Conservation (phyloP, 2,888 invertebrate species). For the Brachycybe producta region DNA sequence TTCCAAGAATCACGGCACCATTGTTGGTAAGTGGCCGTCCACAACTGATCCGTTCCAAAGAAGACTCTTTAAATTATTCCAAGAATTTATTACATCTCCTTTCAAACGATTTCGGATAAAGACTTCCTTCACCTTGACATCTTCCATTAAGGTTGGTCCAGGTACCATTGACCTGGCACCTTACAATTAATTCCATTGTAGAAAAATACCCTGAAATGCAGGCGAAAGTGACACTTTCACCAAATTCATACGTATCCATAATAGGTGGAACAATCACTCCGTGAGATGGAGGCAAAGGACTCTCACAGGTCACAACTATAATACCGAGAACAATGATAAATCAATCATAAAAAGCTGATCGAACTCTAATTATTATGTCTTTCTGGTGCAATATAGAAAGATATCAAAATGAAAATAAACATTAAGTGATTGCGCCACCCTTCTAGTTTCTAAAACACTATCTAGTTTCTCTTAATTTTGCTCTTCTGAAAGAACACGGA, state of each 20-base stretch:
- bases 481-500: too few relatives aligned
- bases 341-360: too few relatives aligned
- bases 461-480: too few relatives aligned
- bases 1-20: background rate
- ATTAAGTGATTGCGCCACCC: too few relatives aligned
- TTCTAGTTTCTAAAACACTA: too few relatives aligned
- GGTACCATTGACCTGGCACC: conserved; percentile 4
- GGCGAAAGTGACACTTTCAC: background rate
- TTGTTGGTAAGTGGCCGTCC: conserved; percentile 9
- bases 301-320: conserved; percentile 1
- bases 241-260: background rate
- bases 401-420: too few relatives aligned
- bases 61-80: background rate
- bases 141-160: conserved; percentile 3
- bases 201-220: background rate
- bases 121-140: conserved; percentile 5
- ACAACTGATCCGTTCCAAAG: conserved; percentile 9
- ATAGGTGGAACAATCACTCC: background rate
- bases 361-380: too few relatives aligned
- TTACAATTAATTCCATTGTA: background rate
- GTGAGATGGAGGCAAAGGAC: background rate
- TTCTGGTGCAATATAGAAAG: too few relatives aligned
- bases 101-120: too few relatives aligned
- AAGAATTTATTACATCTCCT: too few relatives aligned
- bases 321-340: too few relatives aligned